Conservation (phyloP, 1,140 invertebrate genomes). For the Bombyx mandarina region DNA sequence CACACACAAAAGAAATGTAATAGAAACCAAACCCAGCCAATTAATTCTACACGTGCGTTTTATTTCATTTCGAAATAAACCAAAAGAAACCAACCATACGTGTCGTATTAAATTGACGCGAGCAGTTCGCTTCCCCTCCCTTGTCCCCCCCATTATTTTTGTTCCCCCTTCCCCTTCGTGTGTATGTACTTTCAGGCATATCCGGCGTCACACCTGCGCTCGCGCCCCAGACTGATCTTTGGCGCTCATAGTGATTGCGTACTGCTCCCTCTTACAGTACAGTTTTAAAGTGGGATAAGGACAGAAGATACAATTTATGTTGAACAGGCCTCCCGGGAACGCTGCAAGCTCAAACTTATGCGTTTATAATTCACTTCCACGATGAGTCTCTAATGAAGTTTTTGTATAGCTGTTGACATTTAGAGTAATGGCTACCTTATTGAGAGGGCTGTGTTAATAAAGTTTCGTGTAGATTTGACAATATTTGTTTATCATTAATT, state of each 20-base stretch:
- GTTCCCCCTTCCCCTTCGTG: too few relatives aligned
- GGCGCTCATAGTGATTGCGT: too few relatives aligned
- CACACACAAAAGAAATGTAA: too few relatives aligned
- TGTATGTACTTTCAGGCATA: conserved; percentile 35
- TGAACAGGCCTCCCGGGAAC: too few relatives aligned
- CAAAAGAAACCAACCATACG: too few relatives aligned
- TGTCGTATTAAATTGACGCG: too few relatives aligned
- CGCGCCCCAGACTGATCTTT: conserved; percentile 17
- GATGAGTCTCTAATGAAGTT: conserved; percentile 38
- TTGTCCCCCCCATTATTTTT: conserved; percentile 5
- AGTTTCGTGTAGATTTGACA: background rate
- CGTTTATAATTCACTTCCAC: conserved; percentile 55
- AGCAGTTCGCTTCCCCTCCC: conserved; percentile 4
- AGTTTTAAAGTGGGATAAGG: too few relatives aligned
- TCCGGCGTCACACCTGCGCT: conserved; percentile 62
- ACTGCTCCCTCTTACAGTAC: too few relatives aligned
- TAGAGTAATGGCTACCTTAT: conserved; percentile 15
- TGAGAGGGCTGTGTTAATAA: background rate
- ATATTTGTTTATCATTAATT: background rate
- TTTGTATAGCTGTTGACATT: conserved; percentile 38
- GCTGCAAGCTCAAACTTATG: conserved; percentile 35
- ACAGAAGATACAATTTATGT: too few relatives aligned
- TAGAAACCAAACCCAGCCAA: conserved; percentile 3
- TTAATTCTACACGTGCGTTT: too few relatives aligned
- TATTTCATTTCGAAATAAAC: too few relatives aligned